Evolutionary conservation across 2,888 invertebrate genomes (phyloP), one percentile per base, ranked within the genome.

Genomic region (Nomada ruficornis): DNA sequence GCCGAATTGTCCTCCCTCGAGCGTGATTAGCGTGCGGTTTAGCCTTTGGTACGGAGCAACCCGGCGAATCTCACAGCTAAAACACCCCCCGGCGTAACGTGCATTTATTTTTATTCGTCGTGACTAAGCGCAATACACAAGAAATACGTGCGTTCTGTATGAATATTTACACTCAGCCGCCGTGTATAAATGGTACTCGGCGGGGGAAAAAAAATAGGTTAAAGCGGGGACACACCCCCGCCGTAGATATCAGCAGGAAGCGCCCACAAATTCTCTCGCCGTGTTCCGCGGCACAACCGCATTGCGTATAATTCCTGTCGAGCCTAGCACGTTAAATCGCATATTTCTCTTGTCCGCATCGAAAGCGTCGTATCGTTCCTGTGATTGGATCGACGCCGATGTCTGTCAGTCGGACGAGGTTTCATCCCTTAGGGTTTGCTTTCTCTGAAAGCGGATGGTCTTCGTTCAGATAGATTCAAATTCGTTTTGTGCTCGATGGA

Each of bases 101-200:
- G 54, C 85, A 70, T 86, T 84, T 86, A 82, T 84, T 82, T 82
- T 78, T 80, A 84, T 81, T 67, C 82, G 67, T 77, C 75, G 59
- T 50, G 75, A 63, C 74, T 74, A 77, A 83, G 60, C 82, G 82
- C 60, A 20, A 68, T 47, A 71, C 82, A 60, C 73, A 65, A 80
- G 59, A 79, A 79, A 81, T 74, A 78, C 63, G 59, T n/a, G 67
- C 69, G 11, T 54, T 62, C 67, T 29, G 68, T 82, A 86, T 88
- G 88, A 84, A 86, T 87, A 88, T 87, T 86, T 88, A 87, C 84
- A 84, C 74, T 77, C 82, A 75, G 63, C 60, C 70, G 63, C 54
- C 63, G 81, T 76, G 76, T 77, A 87, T 80, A 87, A 87, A 85
- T 85, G 85, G 71, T 26, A 59, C 60, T 69, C 70, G 54, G 63